phyloP scores from a whole-genome alignment of 2,888 invertebrate genomes.

The Nesidiocoris tenuis region DNA sequence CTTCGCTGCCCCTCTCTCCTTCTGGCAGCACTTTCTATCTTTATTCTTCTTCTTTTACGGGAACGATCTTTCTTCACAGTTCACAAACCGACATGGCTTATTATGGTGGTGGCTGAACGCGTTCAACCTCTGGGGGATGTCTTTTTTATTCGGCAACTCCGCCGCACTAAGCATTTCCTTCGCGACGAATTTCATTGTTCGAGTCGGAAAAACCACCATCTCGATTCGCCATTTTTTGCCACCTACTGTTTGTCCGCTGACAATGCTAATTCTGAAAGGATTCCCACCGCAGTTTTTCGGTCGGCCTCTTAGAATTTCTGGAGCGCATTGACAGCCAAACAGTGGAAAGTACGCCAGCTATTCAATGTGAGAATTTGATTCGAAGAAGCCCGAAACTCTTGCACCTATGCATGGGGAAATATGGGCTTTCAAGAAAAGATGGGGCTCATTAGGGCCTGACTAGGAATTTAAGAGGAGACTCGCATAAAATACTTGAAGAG shows the following conservation, averaged over 20 bases:
- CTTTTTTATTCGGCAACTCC: not conserved
- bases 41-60: not conserved
- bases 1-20: not conserved
- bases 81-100: slow-evolving; percentile 23
- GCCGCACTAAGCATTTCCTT: not conserved
- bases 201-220: not conserved
- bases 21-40: slow-evolving; percentile 6
- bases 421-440: not conserved
- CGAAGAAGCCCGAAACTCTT: too few relatives aligned
- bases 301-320: too few relatives aligned
- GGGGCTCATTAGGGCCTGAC: not conserved
- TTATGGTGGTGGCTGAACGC: slow-evolving; percentile 25
- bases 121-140: slow-evolving; percentile 2
- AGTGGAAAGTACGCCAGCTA: too few relatives aligned
- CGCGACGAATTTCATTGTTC: not conserved
- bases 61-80: not conserved
- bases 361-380: too few relatives aligned
- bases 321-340: too few relatives aligned
- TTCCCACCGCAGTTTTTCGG: too few relatives aligned
- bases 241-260: not conserved
- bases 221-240: not conserved
- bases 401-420: not conserved
- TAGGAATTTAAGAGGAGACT: too few relatives aligned
- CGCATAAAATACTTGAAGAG: too few relatives aligned
- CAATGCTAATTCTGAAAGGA: not conserved